Conservation (phyloP, 2,888 invertebrate species). For the Drosophila aldrichi region DNA sequence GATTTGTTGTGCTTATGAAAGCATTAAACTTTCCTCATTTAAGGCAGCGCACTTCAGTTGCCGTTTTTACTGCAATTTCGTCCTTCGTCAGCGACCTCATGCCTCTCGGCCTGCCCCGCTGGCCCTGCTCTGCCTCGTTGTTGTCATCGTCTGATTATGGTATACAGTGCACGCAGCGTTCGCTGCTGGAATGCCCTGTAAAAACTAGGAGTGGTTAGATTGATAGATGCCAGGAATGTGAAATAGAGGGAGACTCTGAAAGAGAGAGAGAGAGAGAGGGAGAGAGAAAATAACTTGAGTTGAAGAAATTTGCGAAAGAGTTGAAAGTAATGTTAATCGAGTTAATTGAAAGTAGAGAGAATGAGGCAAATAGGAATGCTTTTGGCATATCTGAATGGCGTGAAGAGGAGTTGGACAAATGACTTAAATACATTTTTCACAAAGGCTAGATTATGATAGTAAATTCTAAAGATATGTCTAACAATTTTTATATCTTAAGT, state of each 20-base stretch:
- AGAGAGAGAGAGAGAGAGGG: too few relatives aligned
- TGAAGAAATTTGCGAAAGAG: neutral
- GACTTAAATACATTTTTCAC: neutral
- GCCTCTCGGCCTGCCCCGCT: neutral
- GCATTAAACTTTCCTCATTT: constrained; percentile 82
- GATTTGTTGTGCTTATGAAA: constrained; percentile 82
- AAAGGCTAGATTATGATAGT: neutral
- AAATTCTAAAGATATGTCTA: too few relatives aligned
- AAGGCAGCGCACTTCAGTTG: constrained; percentile 78
- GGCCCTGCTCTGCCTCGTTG: constrained; percentile 23
- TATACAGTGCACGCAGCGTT: constrained; percentile 47
- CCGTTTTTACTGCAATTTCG: constrained; percentile 80
- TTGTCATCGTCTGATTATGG: constrained; percentile 66
- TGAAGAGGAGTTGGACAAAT: neutral
- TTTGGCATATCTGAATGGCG: too few relatives aligned
- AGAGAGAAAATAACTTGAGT: neutral
- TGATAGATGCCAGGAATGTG: neutral
- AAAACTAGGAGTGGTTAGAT: neutral
- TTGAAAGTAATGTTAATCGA: neutral
- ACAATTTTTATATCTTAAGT: too few relatives aligned
- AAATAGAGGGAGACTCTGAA: too few relatives aligned
- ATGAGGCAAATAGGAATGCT: neutral
- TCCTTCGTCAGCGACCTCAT: constrained; percentile 52
- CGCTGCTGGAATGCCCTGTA: constrained; percentile 33
- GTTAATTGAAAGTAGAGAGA: neutral